phyloP scores from a whole-genome alignment of 2,113 vertebrate species.

The Dasyornis broadbenti region DNA sequence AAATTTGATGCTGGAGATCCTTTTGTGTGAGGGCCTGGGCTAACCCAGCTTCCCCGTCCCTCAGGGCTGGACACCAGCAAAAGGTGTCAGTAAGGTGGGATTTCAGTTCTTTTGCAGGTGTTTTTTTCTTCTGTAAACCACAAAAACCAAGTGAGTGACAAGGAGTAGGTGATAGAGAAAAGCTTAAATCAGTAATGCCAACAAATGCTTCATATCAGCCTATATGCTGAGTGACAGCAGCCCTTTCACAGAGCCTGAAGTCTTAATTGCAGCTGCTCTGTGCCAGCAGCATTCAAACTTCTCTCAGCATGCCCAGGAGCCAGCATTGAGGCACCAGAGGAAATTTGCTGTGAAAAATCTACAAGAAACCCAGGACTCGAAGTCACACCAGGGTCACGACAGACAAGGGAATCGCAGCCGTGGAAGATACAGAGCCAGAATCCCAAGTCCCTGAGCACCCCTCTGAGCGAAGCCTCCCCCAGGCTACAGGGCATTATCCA shows the following conservation, averaged over 20 bases:
- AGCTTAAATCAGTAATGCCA: neutral
- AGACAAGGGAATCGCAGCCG: neutral
- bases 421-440: neutral
- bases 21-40: neutral
- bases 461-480: neutral
- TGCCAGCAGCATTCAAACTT: neutral
- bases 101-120: neutral
- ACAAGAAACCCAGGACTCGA: neutral
- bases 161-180: neutral
- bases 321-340: neutral
- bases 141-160: neutral
- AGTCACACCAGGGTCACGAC: fast-evolving
- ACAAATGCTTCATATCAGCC: neutral
- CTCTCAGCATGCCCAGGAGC: neutral
- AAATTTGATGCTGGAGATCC: neutral
- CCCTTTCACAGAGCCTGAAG: neutral
- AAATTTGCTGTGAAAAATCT: neutral
- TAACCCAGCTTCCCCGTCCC: neutral
- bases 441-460: neutral
- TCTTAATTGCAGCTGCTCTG: neutral
- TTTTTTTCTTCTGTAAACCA: neutral
- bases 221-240: neutral
- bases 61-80: neutral
- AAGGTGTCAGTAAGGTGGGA: neutral
- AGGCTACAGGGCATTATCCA: neutral